A percentile compares a stretch with the other conserved stretches of the same genome.
These are phyloP conservation scores for Fukomys damarensis DNA, from an alignment of 2,113 vertebrate species.

Conservation along the genomic window DNA sequence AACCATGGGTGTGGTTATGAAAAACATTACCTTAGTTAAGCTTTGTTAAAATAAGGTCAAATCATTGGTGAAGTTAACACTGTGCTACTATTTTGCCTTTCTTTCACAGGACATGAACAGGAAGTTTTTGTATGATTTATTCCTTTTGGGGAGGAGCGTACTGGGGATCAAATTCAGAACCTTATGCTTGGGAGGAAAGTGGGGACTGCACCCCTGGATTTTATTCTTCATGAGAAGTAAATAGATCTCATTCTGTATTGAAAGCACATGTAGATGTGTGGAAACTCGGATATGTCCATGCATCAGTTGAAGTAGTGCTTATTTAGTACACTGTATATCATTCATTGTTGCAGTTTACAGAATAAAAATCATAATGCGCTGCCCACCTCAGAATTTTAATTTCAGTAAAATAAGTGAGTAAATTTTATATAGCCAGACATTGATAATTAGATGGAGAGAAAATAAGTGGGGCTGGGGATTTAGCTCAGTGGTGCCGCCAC, in stretches of 20 bases:
- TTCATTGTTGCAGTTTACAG: background rate
- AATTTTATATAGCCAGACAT: background rate
- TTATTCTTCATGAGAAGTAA: background rate
- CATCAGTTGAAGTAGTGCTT: background rate
- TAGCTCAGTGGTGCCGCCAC: too few species aligned
- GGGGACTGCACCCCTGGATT: too few species aligned
- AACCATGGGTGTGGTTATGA: background rate
- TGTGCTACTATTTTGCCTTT: background rate
- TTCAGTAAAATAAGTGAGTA: background rate
- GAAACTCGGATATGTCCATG: background rate
- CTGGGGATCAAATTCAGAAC: too few species aligned
- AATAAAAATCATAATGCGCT: background rate
- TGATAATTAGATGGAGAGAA: background rate
- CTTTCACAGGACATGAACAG: background rate
- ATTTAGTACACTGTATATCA: background rate
- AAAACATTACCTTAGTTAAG: background rate
- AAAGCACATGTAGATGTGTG: background rate
- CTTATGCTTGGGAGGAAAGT: too few species aligned
- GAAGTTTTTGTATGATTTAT: background rate
- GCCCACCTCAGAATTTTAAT: background rate
- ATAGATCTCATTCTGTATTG: background rate
- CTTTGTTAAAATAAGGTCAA: slow-evolving; percentile 14
- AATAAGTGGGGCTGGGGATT: too few species aligned
- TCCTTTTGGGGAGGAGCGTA: too few species aligned
- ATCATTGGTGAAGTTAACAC: background rate